Evolutionary conservation across 35 echinoderm and acorn worm species (phyloP).

Genomic region (Ophioderma brevispina): DNA sequence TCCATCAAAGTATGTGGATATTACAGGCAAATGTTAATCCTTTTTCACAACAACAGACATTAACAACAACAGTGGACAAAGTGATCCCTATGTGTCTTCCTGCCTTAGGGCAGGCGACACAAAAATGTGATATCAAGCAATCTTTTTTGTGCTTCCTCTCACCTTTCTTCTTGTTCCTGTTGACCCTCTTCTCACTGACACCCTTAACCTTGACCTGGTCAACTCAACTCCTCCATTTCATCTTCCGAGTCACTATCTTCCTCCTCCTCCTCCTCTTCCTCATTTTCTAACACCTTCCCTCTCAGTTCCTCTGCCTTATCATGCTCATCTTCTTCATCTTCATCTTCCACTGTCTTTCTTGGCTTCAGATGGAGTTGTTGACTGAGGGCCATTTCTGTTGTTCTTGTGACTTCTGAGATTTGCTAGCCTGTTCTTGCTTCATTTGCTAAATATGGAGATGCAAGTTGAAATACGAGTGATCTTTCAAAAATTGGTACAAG

Average conservation of each 20-base stretch:
- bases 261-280: conserved; percentile 40
- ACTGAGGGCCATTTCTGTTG: background rate
- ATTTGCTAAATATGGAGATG: background rate
- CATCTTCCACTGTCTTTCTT: conserved; percentile 27
- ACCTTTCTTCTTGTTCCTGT: conserved; percentile 83
- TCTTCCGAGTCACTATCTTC: conserved; percentile 34
- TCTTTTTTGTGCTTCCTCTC: too few relatives aligned
- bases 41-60: too few relatives aligned
- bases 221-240: conserved; percentile 40
- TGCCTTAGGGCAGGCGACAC: too few relatives aligned
- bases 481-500: too few relatives aligned
- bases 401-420: too few relatives aligned
- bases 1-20: too few relatives aligned
- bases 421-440: background rate
- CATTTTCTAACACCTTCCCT: conserved; percentile 19
- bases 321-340: conserved; percentile 33
- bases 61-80: too few relatives aligned
- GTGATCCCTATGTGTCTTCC: too few relatives aligned
- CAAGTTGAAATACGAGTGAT: background rate
- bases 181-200: conserved; percentile 82
- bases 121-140: too few relatives aligned
- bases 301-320: conserved; percentile 24
- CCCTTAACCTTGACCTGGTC: conserved; percentile 81
- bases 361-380: too few relatives aligned
- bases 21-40: too few relatives aligned